Evolutionary conservation across 2,888 invertebrate genomes (phyloP).

Genomic region (Crepidodera aurea): DNA sequence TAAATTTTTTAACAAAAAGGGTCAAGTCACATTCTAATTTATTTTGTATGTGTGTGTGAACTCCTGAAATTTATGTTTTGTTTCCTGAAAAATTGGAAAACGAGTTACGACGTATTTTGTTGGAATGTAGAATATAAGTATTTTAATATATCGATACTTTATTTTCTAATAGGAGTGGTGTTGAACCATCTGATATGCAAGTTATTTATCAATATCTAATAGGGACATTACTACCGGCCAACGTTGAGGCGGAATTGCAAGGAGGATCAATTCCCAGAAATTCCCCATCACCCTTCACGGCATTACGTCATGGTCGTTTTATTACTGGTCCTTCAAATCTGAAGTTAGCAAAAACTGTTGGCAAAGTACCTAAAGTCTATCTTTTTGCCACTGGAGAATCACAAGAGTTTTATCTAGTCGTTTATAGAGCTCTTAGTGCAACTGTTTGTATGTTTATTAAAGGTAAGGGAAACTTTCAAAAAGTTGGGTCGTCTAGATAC

Average conservation of each 20-base stretch:
- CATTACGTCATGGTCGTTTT: constrained; percentile 68
- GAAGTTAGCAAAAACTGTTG: constrained; percentile 63
- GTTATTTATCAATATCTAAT: constrained; percentile 87
- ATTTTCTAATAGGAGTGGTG: constrained; percentile 76
- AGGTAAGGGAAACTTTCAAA: constrained; percentile 64
- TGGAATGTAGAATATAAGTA: no score
- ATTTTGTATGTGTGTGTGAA: no score
- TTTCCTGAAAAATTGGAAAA: no score
- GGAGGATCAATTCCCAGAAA: constrained; percentile 72
- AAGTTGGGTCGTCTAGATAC: no score
- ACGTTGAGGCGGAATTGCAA: constrained; percentile 74
- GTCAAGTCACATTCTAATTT: no score
- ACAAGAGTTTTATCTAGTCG: constrained; percentile 75
- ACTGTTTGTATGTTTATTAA: constrained; percentile 86
- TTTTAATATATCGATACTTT: no score
- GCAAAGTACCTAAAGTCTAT: constrained; percentile 76
- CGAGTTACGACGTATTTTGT: no score
- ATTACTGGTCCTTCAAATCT: constrained; percentile 73
- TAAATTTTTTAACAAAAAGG: no score
- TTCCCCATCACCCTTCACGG: constrained; percentile 62
- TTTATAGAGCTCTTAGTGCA: constrained; percentile 86
- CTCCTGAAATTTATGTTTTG: no score
- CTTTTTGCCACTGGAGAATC: constrained; percentile 69
- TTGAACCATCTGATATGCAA: constrained; percentile 85
- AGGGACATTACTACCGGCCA: constrained; percentile 80